phyloP scores from a whole-genome alignment of 2,888 invertebrate genomes.

The Odiellus spinosus region DNA sequence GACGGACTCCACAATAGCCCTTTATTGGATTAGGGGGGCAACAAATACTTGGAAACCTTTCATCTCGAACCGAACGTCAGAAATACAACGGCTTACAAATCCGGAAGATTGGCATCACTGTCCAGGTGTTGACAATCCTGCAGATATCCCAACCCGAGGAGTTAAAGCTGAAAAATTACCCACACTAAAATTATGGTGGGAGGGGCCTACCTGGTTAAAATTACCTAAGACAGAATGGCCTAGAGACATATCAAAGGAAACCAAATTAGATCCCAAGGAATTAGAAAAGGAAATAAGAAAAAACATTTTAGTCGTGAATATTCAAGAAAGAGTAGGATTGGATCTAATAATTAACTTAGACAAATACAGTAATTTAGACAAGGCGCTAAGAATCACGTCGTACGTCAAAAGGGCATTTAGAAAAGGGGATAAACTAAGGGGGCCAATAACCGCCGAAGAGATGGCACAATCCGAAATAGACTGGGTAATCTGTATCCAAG shows the following conservation, averaged over 20 bases:
- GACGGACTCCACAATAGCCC: slow-evolving; percentile 18
- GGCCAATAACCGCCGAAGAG: too few relatives aligned
- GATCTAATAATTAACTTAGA: too few relatives aligned
- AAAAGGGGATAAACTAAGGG: too few relatives aligned
- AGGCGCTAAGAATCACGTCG: too few relatives aligned
- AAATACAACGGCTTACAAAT: slow-evolving; percentile 15
- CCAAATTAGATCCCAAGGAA: too few relatives aligned
- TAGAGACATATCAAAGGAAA: neutral
- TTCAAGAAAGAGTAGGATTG: too few relatives aligned
- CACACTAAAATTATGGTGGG: slow-evolving; percentile 18
- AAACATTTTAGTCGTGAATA: too few relatives aligned
- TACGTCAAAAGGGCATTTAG: too few relatives aligned
- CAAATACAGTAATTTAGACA: too few relatives aligned
- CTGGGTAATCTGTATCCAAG: too few relatives aligned
- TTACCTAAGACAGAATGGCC: neutral
- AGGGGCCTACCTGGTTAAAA: slow-evolving; percentile 20
- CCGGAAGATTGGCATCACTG: slow-evolving; percentile 20
- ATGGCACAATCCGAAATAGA: too few relatives aligned
- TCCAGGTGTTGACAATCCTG: slow-evolving; percentile 21
- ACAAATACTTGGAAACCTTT: slow-evolving; percentile 17
- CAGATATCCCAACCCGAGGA: slow-evolving; percentile 22
- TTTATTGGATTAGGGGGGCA: slow-evolving; percentile 18
- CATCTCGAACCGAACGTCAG: slow-evolving; percentile 20
- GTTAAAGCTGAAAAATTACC: slow-evolving; percentile 8
- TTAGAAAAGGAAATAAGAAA: too few relatives aligned